Evolutionary conservation across 1,140 invertebrate species (phyloP).

Genomic region (Calliphora vicina): DNA sequence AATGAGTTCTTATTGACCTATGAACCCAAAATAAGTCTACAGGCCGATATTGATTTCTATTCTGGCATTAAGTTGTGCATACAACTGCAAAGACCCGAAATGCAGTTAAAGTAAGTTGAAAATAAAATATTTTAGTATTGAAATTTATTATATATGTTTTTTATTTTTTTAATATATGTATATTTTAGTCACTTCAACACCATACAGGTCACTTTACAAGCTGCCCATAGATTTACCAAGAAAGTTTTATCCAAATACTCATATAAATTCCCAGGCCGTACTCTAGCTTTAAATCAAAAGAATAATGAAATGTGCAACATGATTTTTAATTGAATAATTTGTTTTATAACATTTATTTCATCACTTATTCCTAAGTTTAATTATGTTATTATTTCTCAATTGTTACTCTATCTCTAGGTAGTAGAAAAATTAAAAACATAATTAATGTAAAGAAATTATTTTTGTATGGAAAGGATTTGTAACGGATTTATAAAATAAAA

Average conservation of each 20-base stretch:
- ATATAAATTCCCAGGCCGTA: conserved; percentile 70
- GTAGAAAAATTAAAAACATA: neutral
- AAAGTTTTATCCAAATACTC: conserved; percentile 43
- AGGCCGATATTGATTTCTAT: conserved; percentile 83
- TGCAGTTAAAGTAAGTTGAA: conserved; percentile 69
- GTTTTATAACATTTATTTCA: neutral
- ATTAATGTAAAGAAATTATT: too few species aligned
- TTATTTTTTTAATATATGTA: neutral
- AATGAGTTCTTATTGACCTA: conserved; percentile 75
- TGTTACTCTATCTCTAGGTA: conserved; percentile 2
- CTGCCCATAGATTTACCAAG: conserved; percentile 46
- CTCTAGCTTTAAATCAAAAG: conserved; percentile 79
- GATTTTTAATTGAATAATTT: conserved; percentile 40
- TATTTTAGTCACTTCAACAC: conserved; percentile 44
- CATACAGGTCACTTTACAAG: conserved; percentile 47
- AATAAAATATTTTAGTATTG: neutral
- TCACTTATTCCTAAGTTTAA: conserved; percentile 18
- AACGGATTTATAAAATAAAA: too few species aligned
- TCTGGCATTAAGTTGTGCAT: conserved; percentile 80
- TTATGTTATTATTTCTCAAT: neutral
- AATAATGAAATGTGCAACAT: conserved; percentile 80
- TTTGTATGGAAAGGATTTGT: too few species aligned
- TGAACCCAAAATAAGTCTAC: conserved; percentile 77
- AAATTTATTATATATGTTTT: too few species aligned
- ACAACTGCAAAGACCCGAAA: conserved; percentile 77